Evolutionary conservation across 2,888 invertebrate genomes (phyloP).

Genomic region (Ornithoptera priamus): DNA sequence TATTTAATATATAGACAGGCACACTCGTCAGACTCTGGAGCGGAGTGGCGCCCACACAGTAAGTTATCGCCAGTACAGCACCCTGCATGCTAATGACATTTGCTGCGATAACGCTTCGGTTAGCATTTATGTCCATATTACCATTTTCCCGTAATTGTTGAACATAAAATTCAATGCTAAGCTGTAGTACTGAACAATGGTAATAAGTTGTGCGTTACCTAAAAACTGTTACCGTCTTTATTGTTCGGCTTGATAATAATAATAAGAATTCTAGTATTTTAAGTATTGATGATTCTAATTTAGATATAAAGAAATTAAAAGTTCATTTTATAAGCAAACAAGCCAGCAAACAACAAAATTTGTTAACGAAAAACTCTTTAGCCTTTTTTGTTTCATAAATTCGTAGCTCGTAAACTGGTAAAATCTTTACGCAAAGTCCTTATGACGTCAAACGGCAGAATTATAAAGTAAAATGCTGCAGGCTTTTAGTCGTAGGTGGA

Average conservation of each 20-base stretch:
- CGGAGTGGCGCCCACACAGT: conserved; percentile 54
- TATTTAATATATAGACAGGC: conserved; percentile 29
- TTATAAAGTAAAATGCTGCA: not conserved
- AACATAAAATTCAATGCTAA: conserved; percentile 16
- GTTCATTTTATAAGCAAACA: too few species aligned
- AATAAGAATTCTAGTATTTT: too few species aligned
- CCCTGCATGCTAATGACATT: conserved; percentile 69
- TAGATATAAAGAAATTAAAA: too few species aligned
- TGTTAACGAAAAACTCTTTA: too few species aligned
- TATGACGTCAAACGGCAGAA: not conserved
- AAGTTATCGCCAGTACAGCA: conserved; percentile 58
- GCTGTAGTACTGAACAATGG: not conserved
- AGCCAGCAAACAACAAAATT: too few species aligned
- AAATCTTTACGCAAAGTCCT: not conserved
- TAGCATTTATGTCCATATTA: conserved; percentile 33
- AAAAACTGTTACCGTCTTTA: too few species aligned
- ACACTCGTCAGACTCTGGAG: conserved; percentile 32
- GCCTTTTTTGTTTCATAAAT: too few species aligned
- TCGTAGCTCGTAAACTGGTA: too few species aligned
- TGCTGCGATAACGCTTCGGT: conserved; percentile 48
- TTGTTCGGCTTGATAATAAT: too few species aligned
- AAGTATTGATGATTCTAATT: too few species aligned
- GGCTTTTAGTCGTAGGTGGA: conserved; percentile 9
- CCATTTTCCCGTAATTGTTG: conserved; percentile 24
- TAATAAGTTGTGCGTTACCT: too few species aligned